Conservation (phyloP, 2,888 invertebrate genomes). For the Gerosis bhagava region DNA sequence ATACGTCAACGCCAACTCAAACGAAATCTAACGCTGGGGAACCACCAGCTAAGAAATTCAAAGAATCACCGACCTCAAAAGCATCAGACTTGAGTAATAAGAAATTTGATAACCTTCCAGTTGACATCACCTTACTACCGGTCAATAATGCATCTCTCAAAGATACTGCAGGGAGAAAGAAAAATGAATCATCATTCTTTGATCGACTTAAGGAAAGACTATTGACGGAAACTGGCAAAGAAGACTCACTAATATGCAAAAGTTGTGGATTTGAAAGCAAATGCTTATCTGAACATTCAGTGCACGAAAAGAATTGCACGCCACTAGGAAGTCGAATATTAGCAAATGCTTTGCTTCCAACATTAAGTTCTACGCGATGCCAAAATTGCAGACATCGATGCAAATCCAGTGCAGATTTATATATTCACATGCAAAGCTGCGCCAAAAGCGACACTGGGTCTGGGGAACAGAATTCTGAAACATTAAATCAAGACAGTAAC, state of each 20-base stretch:
- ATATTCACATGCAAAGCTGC: constrained; percentile 89
- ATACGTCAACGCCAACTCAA: constrained; percentile 70
- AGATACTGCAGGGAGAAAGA: constrained; percentile 72
- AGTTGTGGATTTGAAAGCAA: constrained; percentile 90
- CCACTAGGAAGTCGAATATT: constrained; percentile 64
- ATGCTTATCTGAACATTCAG: constrained; percentile 90
- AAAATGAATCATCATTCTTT: constrained; percentile 91
- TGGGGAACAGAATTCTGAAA: constrained; percentile 49
- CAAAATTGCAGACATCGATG: constrained; percentile 94
- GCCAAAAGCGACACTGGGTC: constrained; percentile 67
- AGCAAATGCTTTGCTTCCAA: constrained; percentile 65
- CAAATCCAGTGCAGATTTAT: constrained; percentile 91
- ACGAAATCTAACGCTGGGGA: constrained; percentile 60
- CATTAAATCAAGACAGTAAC: constrained; percentile 53
- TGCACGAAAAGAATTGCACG: constrained; percentile 88
- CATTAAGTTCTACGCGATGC: constrained; percentile 88
- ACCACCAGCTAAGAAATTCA: constrained; percentile 69
- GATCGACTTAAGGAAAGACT: constrained; percentile 91
- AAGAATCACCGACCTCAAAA: constrained; percentile 47
- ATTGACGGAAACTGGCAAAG: constrained; percentile 84
- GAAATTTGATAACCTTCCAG: constrained; percentile 48
- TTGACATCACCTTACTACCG: constrained; percentile 57
- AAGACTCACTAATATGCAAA: constrained; percentile 86
- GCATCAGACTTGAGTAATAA: constrained; percentile 34
- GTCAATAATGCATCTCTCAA: constrained; percentile 46